These are phyloP conservation scores for Manis pentadactyla DNA, from an alignment of 2,797 vertebrate species.

Conservation along the genomic window DNA sequence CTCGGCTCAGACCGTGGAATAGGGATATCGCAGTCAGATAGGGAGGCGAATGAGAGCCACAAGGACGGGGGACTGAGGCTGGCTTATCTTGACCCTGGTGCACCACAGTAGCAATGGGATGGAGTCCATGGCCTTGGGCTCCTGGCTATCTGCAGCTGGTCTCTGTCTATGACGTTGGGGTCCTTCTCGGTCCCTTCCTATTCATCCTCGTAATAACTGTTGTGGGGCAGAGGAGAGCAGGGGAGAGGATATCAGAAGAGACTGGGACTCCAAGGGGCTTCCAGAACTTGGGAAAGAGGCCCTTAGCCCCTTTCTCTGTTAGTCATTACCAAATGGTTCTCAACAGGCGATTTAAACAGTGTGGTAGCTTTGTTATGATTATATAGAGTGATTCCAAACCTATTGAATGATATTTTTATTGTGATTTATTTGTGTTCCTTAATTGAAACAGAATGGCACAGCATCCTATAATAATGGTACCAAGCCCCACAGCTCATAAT, in stretches of 20 bases:
- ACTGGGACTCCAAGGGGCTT: constrained; percentile 18
- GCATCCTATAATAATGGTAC: constrained; percentile 74
- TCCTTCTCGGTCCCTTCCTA: constrained; percentile 19
- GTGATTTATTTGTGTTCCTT: constrained; percentile 81
- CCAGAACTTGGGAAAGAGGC: constrained; percentile 66
- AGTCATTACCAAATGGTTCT: constrained; percentile 77
- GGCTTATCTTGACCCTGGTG: background rate
- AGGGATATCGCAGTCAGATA: background rate
- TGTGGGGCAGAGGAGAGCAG: background rate
- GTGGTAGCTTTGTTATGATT: constrained; percentile 67
- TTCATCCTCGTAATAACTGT: background rate
- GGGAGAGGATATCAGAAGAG: background rate
- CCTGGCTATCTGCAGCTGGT: background rate
- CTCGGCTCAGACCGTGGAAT: background rate
- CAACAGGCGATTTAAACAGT: constrained; percentile 55
- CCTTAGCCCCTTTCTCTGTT: background rate
- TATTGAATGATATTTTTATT: constrained; percentile 78
- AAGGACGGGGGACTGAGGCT: background rate
- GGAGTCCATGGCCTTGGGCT: background rate
- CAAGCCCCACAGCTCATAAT: constrained; percentile 67
- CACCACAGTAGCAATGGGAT: background rate
- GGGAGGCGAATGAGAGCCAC: background rate
- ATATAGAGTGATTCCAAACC: constrained; percentile 75
- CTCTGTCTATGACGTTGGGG: constrained; percentile 22
- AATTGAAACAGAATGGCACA: constrained; percentile 82